Evolutionary conservation across 2,797 vertebrate genomes (phyloP).

Genomic region (Sebastolobus alascanus): DNA sequence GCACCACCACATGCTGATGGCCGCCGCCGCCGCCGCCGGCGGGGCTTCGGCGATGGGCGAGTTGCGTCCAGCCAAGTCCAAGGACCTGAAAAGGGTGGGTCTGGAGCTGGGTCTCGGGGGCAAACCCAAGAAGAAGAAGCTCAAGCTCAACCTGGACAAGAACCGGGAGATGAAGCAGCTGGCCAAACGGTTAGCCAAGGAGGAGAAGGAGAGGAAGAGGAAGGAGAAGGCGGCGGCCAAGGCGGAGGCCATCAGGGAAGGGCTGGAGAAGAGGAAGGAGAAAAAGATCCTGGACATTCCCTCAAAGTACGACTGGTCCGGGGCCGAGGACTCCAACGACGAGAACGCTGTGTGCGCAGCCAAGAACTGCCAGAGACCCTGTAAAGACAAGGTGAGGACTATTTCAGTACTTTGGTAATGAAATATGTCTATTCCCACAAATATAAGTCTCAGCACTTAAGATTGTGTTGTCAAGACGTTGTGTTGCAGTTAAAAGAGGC

Average conservation of each 20-base stretch:
- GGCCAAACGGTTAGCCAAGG: conserved; percentile 96
- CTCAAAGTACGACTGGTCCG: conserved; percentile 99
- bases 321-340: conserved; percentile 97
- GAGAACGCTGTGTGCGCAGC: conserved; percentile 98
- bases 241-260: conserved; percentile 91
- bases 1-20: conserved; percentile 89
- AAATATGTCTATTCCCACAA: background rate
- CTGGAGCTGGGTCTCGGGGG: conserved; percentile 83
- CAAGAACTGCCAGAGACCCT: conserved; percentile 96
- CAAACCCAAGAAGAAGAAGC: conserved; percentile 98
- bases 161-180: conserved; percentile 96
- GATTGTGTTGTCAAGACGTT: conserved; percentile 7
- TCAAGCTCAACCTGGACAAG: conserved; percentile 95
- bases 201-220: conserved; percentile 96
- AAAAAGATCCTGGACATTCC: conserved; percentile 98
- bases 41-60: conserved; percentile 64
- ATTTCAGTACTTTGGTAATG: background rate
- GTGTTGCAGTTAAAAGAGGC: conserved; percentile 18
- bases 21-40: conserved; percentile 77
- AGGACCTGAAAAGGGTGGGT: conserved; percentile 92
- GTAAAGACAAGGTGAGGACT: conserved; percentile 95
- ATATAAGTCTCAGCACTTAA: background rate
- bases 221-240: conserved; percentile 93
- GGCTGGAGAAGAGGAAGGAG: conserved; percentile 93
- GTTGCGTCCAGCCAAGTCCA: conserved; percentile 89